Evolutionary conservation across 2,888 invertebrate genomes (phyloP).

Genomic region (Apodemia zela): DNA sequence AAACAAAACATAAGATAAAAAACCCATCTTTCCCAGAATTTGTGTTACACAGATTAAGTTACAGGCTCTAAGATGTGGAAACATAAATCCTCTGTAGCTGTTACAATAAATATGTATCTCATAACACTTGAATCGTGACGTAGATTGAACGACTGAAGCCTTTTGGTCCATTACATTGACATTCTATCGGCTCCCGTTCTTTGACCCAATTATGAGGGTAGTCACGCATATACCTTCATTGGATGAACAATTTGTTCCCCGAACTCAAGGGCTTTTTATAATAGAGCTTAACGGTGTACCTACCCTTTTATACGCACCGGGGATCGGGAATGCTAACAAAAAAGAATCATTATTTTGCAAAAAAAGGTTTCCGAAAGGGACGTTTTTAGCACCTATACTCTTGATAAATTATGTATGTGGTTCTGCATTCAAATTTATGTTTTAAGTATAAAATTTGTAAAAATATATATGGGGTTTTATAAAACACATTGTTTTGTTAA

Average conservation of each 20-base stretch:
- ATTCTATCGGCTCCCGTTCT: conserved; percentile 14
- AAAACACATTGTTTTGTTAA: no score
- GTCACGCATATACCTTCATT: conserved; percentile 16
- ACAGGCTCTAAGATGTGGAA: background rate
- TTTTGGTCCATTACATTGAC: conserved; percentile 15
- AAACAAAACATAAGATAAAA: background rate
- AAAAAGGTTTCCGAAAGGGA: conserved; percentile 15
- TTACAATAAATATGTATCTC: conserved; percentile 12
- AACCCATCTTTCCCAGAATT: background rate
- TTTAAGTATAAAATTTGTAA: background rate
- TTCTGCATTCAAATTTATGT: background rate
- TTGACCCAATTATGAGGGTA: conserved; percentile 14
- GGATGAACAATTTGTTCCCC: conserved; percentile 16
- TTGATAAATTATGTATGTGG: conserved; percentile 10
- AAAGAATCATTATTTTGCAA: conserved; percentile 15
- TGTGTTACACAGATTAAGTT: background rate
- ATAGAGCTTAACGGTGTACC: conserved; percentile 16
- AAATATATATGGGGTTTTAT: no score
- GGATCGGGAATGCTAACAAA: conserved; percentile 12
- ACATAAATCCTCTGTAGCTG: background rate
- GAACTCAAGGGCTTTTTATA: conserved; percentile 16
- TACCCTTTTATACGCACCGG: conserved; percentile 12
- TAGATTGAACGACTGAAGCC: conserved; percentile 8
- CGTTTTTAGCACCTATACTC: conserved; percentile 10
- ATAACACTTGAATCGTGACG: conserved; percentile 13